A percentile compares a stretch with the other conserved stretches of the same genome.
These are phyloP conservation scores for Idaea straminata DNA, from an alignment of 2,888 invertebrate genomes.

Conservation along the genomic window DNA sequence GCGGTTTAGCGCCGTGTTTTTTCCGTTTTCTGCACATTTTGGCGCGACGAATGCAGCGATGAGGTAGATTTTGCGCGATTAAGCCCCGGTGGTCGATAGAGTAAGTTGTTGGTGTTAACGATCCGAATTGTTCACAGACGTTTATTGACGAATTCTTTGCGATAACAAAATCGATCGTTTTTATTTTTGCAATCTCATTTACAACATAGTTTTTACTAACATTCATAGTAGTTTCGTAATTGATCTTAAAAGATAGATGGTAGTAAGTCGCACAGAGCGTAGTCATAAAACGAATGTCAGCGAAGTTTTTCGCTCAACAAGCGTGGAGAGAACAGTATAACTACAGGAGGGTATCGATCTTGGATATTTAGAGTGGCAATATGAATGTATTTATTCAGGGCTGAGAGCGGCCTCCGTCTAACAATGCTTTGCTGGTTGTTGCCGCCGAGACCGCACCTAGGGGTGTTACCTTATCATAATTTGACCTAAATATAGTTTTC, in stretches of 20 bases:
- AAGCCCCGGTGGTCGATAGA: constrained; percentile 67
- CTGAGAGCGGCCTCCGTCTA: constrained; percentile 72
- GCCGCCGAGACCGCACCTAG: constrained; percentile 49
- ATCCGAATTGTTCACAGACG: constrained; percentile 55
- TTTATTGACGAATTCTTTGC: constrained; percentile 38
- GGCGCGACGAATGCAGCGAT: constrained; percentile 62
- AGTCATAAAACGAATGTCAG: background rate
- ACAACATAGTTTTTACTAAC: background rate
- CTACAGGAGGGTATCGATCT: constrained; percentile 52
- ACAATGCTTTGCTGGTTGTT: constrained; percentile 79
- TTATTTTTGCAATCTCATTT: background rate
- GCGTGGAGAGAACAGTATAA: constrained; percentile 42
- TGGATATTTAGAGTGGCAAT: constrained; percentile 78
- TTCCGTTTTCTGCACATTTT: constrained; percentile 78
- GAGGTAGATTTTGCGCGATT: constrained; percentile 73
- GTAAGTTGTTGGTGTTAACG: constrained; percentile 76
- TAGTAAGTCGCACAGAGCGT: background rate
- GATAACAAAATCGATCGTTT: constrained; percentile 18
- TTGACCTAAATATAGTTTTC: background rate
- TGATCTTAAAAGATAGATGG: constrained; percentile 7
- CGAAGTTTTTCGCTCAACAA: constrained; percentile 41
- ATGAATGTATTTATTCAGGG: constrained; percentile 80
- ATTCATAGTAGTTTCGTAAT: background rate
- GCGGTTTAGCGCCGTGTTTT: constrained; percentile 80
- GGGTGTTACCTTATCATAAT: constrained; percentile 42